A percentile compares a stretch with the other conserved stretches of the same genome.
Conservation (phyloP, 2,797 vertebrate species). For the Meriones psammophilus region DNA sequence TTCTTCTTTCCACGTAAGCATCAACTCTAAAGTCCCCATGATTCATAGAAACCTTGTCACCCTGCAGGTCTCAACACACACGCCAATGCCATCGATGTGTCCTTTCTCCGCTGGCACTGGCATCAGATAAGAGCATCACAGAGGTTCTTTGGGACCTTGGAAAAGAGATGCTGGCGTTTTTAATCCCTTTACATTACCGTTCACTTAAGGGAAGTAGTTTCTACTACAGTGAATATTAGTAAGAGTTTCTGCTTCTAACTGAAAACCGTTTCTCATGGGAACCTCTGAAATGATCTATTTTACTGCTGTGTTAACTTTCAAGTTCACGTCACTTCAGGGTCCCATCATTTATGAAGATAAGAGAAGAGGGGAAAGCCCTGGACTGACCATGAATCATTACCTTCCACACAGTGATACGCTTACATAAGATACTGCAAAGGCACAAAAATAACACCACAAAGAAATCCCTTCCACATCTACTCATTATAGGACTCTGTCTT, state of each 20-base stretch:
- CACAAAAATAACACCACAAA: background rate
- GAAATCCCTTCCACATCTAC: background rate
- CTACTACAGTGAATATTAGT: background rate
- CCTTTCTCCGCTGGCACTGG: background rate
- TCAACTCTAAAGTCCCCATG: background rate
- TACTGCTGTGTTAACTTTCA: background rate
- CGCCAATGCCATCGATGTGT: background rate
- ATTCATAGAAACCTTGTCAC: background rate
- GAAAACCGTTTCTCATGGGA: constrained; percentile 7
- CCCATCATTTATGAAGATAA: constrained; percentile 25
- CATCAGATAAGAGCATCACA: background rate
- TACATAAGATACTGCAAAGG: background rate
- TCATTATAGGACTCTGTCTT: background rate
- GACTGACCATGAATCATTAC: background rate
- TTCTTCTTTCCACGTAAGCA: background rate
- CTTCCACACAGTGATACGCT: background rate
- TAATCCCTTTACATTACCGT: background rate
- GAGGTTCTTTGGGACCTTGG: background rate
- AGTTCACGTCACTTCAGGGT: background rate
- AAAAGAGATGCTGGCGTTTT: background rate
- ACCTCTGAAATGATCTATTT: constrained; percentile 37
- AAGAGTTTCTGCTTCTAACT: background rate
- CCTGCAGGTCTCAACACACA: background rate
- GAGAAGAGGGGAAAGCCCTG: background rate
- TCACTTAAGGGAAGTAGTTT: background rate